These are phyloP conservation scores for Vanessa tameamea DNA, from an alignment of 1,140 invertebrate genomes.

Conservation along the genomic window DNA sequence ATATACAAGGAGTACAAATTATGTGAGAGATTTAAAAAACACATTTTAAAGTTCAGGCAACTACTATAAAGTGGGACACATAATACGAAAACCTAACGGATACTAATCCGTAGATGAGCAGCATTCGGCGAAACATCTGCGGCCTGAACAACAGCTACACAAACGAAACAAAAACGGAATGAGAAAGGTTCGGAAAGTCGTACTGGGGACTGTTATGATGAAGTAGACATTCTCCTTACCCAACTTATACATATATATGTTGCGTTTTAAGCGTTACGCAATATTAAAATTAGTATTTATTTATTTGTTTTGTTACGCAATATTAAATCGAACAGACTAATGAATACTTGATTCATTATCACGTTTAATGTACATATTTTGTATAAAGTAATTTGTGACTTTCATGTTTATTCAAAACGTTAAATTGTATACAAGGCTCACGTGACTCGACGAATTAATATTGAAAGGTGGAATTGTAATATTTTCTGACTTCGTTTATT, in stretches of 20 bases:
- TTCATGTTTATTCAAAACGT: neutral
- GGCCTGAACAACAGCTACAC: slow-evolving; percentile 49
- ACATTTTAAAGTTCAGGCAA: neutral
- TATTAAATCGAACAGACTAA: no score
- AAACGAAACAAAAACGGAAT: slow-evolving; percentile 73
- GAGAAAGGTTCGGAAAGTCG: slow-evolving; percentile 71
- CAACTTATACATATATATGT: neutral
- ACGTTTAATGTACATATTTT: no score
- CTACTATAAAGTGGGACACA: slow-evolving; percentile 15
- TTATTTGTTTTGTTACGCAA: no score
- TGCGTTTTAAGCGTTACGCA: no score
- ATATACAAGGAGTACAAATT: no score
- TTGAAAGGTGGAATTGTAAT: neutral
- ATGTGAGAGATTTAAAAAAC: neutral
- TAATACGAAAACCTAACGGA: slow-evolving; percentile 61
- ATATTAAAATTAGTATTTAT: no score
- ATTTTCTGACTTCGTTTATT: neutral
- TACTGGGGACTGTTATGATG: slow-evolving; percentile 65
- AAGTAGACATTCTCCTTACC: slow-evolving; percentile 6
- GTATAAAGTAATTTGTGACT: neutral
- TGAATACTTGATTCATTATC: no score
- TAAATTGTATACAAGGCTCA: neutral
- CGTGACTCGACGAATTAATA: neutral
- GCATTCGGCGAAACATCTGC: slow-evolving; percentile 65
- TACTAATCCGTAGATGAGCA: slow-evolving; percentile 73